Evolutionary conservation across 2,888 invertebrate genomes (phyloP).

Genomic region (Lasius fuliginosus): DNA sequence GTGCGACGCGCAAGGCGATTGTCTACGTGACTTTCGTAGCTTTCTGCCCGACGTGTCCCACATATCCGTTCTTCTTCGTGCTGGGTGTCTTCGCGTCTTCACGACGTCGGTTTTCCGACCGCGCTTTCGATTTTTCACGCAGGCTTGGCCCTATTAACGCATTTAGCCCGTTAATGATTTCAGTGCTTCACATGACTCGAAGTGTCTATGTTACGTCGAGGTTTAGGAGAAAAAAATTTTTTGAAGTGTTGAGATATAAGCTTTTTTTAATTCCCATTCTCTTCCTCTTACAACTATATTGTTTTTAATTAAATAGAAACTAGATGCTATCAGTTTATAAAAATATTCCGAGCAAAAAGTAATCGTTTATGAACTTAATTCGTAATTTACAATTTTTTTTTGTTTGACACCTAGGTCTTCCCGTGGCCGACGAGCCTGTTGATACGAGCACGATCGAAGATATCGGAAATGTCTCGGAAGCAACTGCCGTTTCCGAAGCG

Average conservation of each 20-base stretch:
- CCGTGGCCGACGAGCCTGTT: constrained; percentile 71
- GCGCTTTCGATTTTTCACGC: constrained; percentile 4
- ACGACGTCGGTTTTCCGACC: constrained; percentile 48
- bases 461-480: constrained; percentile 59
- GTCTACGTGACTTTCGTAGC: constrained; percentile 81
- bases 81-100: constrained; percentile 24
- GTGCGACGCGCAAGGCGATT: constrained; percentile 81
- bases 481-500: constrained; percentile 62
- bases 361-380: not conserved
- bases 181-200: constrained; percentile 1
- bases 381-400: not conserved
- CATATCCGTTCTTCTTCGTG: constrained; percentile 75
- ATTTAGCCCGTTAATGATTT: constrained; percentile 2
- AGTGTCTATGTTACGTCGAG: not conserved
- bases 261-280: not conserved
- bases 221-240: not conserved
- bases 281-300: not conserved
- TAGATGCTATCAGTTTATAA: not conserved
- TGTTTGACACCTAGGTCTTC: constrained; percentile 70
- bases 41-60: constrained; percentile 82
- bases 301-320: not conserved
- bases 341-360: not conserved
- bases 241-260: too few relatives aligned
- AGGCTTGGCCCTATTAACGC: not conserved
- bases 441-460: constrained; percentile 59